A percentile compares a stretch with the other conserved stretches of the same genome.
phyloP scores from a whole-genome alignment of 2,888 invertebrate species.

The Beris chalybata region DNA sequence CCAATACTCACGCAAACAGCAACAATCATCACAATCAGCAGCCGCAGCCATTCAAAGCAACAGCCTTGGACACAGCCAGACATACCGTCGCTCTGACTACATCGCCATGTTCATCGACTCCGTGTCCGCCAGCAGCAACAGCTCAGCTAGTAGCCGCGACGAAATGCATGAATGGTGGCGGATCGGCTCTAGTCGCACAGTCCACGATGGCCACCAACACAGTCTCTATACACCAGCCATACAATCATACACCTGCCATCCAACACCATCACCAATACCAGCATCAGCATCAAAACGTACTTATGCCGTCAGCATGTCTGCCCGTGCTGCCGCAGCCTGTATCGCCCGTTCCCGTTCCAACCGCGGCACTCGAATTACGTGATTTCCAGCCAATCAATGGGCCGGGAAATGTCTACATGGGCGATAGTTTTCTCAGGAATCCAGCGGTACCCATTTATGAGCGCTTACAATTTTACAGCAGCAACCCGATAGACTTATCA shows the following conservation, averaged over 20 bases:
- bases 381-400: conserved; percentile 39
- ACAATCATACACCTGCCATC: conserved; percentile 41
- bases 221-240: conserved; percentile 28
- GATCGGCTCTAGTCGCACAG: conserved; percentile 25
- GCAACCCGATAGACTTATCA: conserved; percentile 52
- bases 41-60: conserved; percentile 37
- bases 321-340: conserved; percentile 38
- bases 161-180: conserved; percentile 38
- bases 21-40: conserved; percentile 39
- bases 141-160: conserved; percentile 19
- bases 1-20: conserved; percentile 22
- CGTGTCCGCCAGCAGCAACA: conserved; percentile 16
- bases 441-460: conserved; percentile 40
- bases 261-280: conserved; percentile 41
- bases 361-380: conserved; percentile 42
- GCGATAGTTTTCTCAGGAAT: conserved; percentile 41
- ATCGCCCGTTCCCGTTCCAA: conserved; percentile 21
- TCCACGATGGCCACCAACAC: conserved; percentile 29
- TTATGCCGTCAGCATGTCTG: conserved; percentile 48
- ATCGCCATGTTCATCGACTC: conserved; percentile 28
- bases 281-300: conserved; percentile 44
- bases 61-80: conserved; percentile 47
- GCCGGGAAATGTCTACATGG: conserved; percentile 43
- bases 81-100: conserved; percentile 46
- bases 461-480: conserved; percentile 35